Evolutionary conservation across 2,113 vertebrate genomes (phyloP), one percentile per base, ranked within the genome.

Genomic region (Pseudopipra pipra): DNA sequence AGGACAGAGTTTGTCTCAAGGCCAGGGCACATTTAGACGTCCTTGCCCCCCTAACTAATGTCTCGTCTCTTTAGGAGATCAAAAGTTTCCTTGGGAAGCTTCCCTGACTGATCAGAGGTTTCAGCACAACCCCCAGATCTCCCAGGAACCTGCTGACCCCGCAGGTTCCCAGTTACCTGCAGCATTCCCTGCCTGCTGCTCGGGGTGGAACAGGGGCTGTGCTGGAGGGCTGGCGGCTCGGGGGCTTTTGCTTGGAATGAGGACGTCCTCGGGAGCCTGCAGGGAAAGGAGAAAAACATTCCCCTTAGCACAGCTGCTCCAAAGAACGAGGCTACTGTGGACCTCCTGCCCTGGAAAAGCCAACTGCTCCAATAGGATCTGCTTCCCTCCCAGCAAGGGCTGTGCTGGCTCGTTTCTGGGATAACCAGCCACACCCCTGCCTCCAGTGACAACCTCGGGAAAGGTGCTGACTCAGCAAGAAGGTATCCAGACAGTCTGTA

Each of bases 151-250:
- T 7, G n/a, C 1, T 21, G 33, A 47, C 31, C 17, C 12, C 3
- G 24, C n/a, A n/a, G n/a, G n/a, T n/a, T n/a, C n/a, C n/a, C n/a
- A 12, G 28, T 78, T 96, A 97, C 97, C 97, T 96, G 71, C 35
- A 8, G 5, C 35, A 16, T 10, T 78, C 30, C 30, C 79, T 35
- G 56, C 31, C 46, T 54, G 71, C 41, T 79, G 67, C 71, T 88
- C 51, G 5, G 41, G 23, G 27, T 61, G 39, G 46, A 35, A 3
- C 0, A 41, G 13, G 14, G 2, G 71, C 74, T 58, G 56, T 21
- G 67, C 54, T 44, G 72, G 44, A 35, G 43, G 35, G n/a, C 37
- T 73, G 85, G 51, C n/a, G n/a, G 61, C 54, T 37, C 0, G 43
- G 3, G 7, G 5, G 5, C 59, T 39, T 14, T 14, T 25, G 75